Base-by-base conservation (phyloP, 2,113 vertebrate species). In the Lepus timidus region DNA sequence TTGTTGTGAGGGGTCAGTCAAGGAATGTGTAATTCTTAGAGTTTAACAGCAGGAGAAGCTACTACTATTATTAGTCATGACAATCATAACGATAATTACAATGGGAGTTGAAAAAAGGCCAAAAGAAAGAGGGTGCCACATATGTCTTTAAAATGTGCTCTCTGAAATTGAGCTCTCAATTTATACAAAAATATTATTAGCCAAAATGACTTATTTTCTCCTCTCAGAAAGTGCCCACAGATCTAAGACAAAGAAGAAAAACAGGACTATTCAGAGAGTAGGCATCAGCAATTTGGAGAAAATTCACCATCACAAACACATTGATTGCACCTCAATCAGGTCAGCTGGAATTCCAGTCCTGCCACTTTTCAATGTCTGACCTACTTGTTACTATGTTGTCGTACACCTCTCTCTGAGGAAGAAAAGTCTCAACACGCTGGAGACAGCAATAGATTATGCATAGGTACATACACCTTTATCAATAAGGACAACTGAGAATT, bases 381-480 rank as follows among this genome's bases (percentile, higher is more conserved):
- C 6, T 33, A 62, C 10, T 85, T 82, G 79, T 85, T 62, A 78
- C 36, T 64, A 79, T 9, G 9, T 49, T 44, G 14, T 52, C 52
- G 44, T 2, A 52, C 7, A 75, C 33, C 44, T 61, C 61, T 85
- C 22, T 8, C 9, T 3, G 58, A 85, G 31, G 29, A 75, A 90
- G 55, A 65, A 65, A 91, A 78, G 25, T 85, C 91, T 65, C 25
- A 14, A 74, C 16, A 91, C 51, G 33, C 27, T 14, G 78, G 33
- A 55, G 52, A 22, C 20, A 90, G 52, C 29, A 89, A 70, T 49
- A 90, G 76, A 68, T 89, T 85, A 85, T 39, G 39, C 94, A 65
- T 22, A 70, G 90, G 73, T 93, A 82, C n/a, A 75, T n/a, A 70
- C 3, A 80, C 58, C 68, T 88, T 83, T 23, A 94, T 90, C 88